A percentile compares a stretch with the other conserved stretches of the same genome.
Conservation (phyloP, 2,888 invertebrate species). For the Aphodius granarius region DNA sequence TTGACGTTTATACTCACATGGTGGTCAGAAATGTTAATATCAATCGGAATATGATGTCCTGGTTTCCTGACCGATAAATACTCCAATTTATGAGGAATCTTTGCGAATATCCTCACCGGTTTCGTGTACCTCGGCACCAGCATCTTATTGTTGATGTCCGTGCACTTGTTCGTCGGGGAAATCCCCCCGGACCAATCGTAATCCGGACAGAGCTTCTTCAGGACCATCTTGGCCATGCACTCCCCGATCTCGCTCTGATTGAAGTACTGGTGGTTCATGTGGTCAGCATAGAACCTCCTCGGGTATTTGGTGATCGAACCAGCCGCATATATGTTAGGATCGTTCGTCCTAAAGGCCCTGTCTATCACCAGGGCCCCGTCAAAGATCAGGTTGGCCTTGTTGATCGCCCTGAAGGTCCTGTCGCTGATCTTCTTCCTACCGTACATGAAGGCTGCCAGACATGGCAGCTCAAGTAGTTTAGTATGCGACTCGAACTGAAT, state of each 20-base stretch:
- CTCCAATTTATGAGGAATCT: slow-evolving; percentile 62
- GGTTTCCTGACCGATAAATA: slow-evolving; percentile 63
- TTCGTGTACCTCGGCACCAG: slow-evolving; percentile 47
- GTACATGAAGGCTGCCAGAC: slow-evolving; percentile 63
- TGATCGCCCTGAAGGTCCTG: slow-evolving; percentile 57
- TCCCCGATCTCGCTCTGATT: slow-evolving; percentile 66
- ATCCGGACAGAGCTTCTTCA: slow-evolving; percentile 30
- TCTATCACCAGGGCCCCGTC: slow-evolving; percentile 68
- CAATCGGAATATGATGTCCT: slow-evolving; percentile 55
- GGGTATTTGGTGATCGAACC: slow-evolving; percentile 68
- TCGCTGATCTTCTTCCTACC: slow-evolving; percentile 57
- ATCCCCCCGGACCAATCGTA: background rate
- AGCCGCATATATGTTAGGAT: slow-evolving; percentile 65
- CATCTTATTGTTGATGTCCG: background rate
- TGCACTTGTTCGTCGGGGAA: background rate
- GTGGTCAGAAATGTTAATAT: background rate
- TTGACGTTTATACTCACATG: too few relatives aligned
- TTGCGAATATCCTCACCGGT: slow-evolving; percentile 54
- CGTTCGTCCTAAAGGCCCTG: slow-evolving; percentile 64
- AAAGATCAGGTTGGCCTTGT: slow-evolving; percentile 58
- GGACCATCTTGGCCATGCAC: slow-evolving; percentile 52
- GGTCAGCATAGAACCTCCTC: slow-evolving; percentile 59
- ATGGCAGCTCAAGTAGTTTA: slow-evolving; percentile 54
- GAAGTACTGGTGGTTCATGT: slow-evolving; percentile 59
- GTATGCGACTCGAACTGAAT: slow-evolving; percentile 58